Percentiles rank a stretch among this genome's conserved stretches.
These are phyloP conservation scores for Hirtodrosophila confusa DNA, from an alignment of 2,888 invertebrate genomes.

Conservation along the genomic window DNA sequence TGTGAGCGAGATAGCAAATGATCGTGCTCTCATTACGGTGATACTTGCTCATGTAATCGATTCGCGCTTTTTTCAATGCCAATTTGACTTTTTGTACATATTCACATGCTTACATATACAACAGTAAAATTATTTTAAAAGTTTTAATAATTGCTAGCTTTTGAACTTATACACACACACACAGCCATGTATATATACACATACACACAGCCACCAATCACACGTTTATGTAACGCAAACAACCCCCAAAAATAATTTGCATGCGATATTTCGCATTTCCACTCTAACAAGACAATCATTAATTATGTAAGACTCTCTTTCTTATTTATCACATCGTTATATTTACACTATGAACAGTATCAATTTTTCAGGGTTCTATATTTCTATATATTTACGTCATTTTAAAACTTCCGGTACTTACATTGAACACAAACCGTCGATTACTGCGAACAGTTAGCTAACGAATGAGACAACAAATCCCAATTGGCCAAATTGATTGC, in stretches of 20 bases:
- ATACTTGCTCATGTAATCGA: slow-evolving; percentile 66
- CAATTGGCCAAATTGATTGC: slow-evolving; percentile 30
- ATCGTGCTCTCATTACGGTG: slow-evolving; percentile 24
- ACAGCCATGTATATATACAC: slow-evolving; percentile 16
- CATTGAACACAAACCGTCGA: slow-evolving; percentile 80
- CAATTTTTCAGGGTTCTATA: slow-evolving; percentile 37
- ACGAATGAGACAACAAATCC: slow-evolving; percentile 62
- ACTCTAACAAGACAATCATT: slow-evolving; percentile 6
- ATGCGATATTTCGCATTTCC: slow-evolving; percentile 10
- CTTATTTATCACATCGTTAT: slow-evolving; percentile 13
- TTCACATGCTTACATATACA: slow-evolving; percentile 5
- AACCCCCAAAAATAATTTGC: slow-evolving; percentile 63
- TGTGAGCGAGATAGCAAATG: slow-evolving; percentile 21
- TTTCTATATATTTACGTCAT: slow-evolving; percentile 66
- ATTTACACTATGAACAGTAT: slow-evolving; percentile 35
- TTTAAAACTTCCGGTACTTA: slow-evolving; percentile 71
- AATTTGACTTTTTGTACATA: slow-evolving; percentile 47
- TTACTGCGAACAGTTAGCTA: slow-evolving; percentile 59
- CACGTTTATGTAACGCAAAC: slow-evolving; percentile 72
- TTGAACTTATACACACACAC: slow-evolving; percentile 28
- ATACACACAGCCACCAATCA: slow-evolving; percentile 31
- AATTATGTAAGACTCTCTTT: slow-evolving; percentile 29
- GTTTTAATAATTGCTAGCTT: slow-evolving; percentile 23
- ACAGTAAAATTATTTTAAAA: slow-evolving; percentile 5
- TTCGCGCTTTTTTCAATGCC: slow-evolving; percentile 55